Evolutionary conservation across 2,888 invertebrate genomes (phyloP), one percentile per base, ranked within the genome.

Genomic region (Drosophila diplacantha): DNA sequence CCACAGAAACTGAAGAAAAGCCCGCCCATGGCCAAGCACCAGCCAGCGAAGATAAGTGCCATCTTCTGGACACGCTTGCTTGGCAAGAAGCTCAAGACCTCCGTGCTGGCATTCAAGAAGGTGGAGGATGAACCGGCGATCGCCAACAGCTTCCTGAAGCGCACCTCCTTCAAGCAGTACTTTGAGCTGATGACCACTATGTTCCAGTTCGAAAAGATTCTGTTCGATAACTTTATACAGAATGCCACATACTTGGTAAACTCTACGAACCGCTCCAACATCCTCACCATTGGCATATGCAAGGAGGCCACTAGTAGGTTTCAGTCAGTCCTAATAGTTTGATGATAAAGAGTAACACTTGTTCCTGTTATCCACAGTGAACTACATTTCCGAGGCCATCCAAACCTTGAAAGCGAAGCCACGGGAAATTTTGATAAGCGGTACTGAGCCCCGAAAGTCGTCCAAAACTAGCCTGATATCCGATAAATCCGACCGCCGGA

Each of bases 61-160:
- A 94, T 97, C 69, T 94, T 92, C 86, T 97, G 97, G 97, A 93
- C 93, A 14, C 90, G 95, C 43, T 91, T 94, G 54, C 89, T 97
- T 18, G 94, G 95, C 82, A 91, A 93, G 73, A 92, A 92, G 72
- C 90, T 97, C 75, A 96, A 95, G 85, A 91, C 91, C 69, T 93
- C 96, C 0, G 93, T 96, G 24, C 89, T 96, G 79, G 92, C 91
- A 58, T 96, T 96, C 79, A 93, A 94, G 85, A 91, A 92, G 81
- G 93, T 87, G 31, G 87, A 88, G 64, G 72, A 87, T 55, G 81
- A 86, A 49, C 87, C 87, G 9, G 85, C 78, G 20, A 68, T 87
- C 18, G 92, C 93, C 79, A 90, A 92, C 37, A 94, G 93, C 77
- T 92, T 93, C 38, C 88, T 93, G 52, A 95, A 94, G 78, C 91